phyloP scores from a whole-genome alignment of 2,888 invertebrate species.

The Acrobasis repandana region DNA sequence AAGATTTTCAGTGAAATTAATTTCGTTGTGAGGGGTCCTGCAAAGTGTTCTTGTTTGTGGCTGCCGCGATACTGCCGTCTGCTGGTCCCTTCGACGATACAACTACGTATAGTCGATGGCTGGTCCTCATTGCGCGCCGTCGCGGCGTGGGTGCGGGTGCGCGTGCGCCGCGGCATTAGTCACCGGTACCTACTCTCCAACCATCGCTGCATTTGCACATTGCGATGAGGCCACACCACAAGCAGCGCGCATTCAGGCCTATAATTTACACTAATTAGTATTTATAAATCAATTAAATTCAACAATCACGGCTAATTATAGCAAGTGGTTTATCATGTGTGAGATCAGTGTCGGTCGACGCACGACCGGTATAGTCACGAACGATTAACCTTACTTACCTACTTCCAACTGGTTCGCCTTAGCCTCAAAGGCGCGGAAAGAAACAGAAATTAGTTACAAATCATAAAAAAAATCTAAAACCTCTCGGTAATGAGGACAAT shows the following conservation, averaged over 20 bases:
- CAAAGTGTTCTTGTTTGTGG: conserved; percentile 9
- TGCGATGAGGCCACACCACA: conserved; percentile 11
- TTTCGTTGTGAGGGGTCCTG: conserved; percentile 8
- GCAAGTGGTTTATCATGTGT: conserved; percentile 13
- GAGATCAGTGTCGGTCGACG: conserved; percentile 19
- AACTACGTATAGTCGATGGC: too few relatives aligned
- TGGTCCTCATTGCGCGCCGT: background rate
- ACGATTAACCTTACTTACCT: conserved; percentile 18
- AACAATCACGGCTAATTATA: conserved; percentile 19
- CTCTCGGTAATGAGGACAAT: conserved; percentile 42
- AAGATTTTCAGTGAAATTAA: background rate
- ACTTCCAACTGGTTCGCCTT: conserved; percentile 13
- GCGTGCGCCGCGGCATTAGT: background rate
- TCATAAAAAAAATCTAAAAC: conserved; percentile 26
- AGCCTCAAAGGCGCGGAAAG: conserved; percentile 1
- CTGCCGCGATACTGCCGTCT: background rate
- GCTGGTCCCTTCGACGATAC: too few relatives aligned
- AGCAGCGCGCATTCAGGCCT: conserved; percentile 17
- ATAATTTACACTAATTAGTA: conserved; percentile 20
- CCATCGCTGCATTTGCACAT: conserved; percentile 10
- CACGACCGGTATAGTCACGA: conserved; percentile 21
- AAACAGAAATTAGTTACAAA: conserved; percentile 11
- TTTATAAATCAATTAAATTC: conserved; percentile 22
- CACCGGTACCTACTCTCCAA: conserved; percentile 10
- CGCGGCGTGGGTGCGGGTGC: background rate